A percentile compares a stretch with the other conserved stretches of the same genome.
These are phyloP conservation scores for Paedocypris micromegethes DNA, from an alignment of 2,797 vertebrate genomes.

Conservation along the genomic window DNA sequence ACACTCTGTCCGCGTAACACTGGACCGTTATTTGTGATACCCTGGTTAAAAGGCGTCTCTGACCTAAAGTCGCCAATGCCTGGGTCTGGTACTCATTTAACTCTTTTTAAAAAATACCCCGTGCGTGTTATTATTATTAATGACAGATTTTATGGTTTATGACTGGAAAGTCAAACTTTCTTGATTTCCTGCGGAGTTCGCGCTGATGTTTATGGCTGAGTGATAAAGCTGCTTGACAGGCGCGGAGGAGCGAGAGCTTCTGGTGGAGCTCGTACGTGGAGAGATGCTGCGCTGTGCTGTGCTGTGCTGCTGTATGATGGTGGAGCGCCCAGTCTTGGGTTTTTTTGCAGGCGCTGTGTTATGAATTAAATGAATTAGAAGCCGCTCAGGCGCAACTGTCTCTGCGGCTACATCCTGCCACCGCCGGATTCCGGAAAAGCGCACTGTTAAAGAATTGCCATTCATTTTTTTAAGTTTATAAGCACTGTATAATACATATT, in stretches of 20 bases:
- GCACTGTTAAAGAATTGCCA: conserved; percentile 13
- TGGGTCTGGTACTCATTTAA: conserved; percentile 66
- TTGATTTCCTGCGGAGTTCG: conserved; percentile 65
- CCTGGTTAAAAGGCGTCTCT: conserved; percentile 51
- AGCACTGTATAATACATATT: too few species aligned
- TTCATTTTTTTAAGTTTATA: too few species aligned
- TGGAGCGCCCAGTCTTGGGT: conserved; percentile 34
- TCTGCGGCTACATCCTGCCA: conserved; percentile 68
- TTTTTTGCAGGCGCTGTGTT: conserved; percentile 35
- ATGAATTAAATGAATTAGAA: conserved; percentile 45
- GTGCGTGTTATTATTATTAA: conserved; percentile 61
- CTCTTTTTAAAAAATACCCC: conserved; percentile 67
- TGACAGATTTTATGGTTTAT: conserved; percentile 72
- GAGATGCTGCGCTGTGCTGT: conserved; percentile 17
- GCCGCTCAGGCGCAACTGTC: conserved; percentile 66
- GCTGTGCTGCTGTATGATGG: conserved; percentile 20
- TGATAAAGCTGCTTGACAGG: conserved; percentile 68
- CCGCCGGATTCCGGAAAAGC: conserved; percentile 40
- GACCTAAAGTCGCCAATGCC: conserved; percentile 52
- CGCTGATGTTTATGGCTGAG: conserved; percentile 66
- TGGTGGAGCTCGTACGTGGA: conserved; percentile 45
- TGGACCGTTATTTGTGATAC: conserved; percentile 48
- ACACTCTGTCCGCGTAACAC: conserved; percentile 53
- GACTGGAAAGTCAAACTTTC: conserved; percentile 74
- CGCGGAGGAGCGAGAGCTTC: conserved; percentile 43